Conservation (phyloP, 2,888 invertebrate genomes). For the Notocelia uddmanniana region DNA sequence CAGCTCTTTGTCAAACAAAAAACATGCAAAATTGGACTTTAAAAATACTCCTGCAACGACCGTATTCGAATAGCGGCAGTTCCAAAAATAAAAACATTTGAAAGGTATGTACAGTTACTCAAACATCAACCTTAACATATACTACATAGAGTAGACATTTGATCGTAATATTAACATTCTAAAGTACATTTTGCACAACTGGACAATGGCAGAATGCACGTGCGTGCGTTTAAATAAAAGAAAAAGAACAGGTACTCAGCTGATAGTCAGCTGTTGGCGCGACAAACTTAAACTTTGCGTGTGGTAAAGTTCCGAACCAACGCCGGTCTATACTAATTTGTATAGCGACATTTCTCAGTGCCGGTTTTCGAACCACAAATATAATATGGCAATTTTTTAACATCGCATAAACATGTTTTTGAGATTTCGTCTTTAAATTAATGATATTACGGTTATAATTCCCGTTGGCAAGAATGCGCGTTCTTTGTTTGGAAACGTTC, state of each 20-base stretch:
- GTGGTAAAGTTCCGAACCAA: constrained; percentile 28
- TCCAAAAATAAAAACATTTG: constrained; percentile 17
- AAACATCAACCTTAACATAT: neutral
- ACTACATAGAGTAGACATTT: neutral
- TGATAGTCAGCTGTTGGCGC: constrained; percentile 68
- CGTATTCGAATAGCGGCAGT: neutral
- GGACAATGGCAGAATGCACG: constrained; percentile 56
- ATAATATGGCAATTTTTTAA: constrained; percentile 27
- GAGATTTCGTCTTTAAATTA: constrained; percentile 6
- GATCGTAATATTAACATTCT: neutral
- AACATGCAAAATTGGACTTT: constrained; percentile 11
- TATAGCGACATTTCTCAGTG: neutral
- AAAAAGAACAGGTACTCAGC: constrained; percentile 58
- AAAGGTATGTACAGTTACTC: neutral
- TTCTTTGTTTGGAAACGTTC: constrained; percentile 39
- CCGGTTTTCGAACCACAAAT: constrained; percentile 18
- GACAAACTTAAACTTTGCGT: constrained; percentile 28
- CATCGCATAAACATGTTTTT: neutral
- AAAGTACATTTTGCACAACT: constrained; percentile 59
- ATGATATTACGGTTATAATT: constrained; percentile 7
- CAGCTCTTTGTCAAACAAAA: constrained; percentile 17
- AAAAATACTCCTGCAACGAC: neutral
- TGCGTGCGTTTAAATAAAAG: constrained; percentile 55
- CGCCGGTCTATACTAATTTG: neutral
- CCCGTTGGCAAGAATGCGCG: neutral